Percentiles rank a stretch among this genome's conserved stretches.
These are phyloP conservation scores for Argyra leucocephala DNA, from an alignment of 2,888 invertebrate genomes.

Conservation along the genomic window DNA sequence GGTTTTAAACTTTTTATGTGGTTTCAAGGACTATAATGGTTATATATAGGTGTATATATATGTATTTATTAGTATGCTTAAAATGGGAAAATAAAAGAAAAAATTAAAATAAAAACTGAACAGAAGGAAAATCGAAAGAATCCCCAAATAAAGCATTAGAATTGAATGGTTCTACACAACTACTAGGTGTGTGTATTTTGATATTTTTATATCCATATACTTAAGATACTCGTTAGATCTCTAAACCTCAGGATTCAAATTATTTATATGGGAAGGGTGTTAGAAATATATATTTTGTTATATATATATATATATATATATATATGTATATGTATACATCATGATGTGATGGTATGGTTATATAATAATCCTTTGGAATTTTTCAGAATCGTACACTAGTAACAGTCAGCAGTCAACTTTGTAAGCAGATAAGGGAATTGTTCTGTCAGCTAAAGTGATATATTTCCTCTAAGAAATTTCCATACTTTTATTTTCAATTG, in stretches of 20 bases:
- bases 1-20: not conserved
- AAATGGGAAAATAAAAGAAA: too few species aligned
- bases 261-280: not conserved
- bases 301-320: too few species aligned
- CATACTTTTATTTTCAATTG: slow-evolving; percentile 7
- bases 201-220: too few species aligned
- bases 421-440: slow-evolving; percentile 53
- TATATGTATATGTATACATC: not conserved
- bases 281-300: not conserved
- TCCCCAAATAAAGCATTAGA: not conserved
- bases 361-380: slow-evolving; percentile 1
- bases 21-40: not conserved
- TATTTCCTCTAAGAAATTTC: slow-evolving; percentile 53
- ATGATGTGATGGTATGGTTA: not conserved
- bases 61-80: too few species aligned
- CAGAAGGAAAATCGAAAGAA: not conserved
- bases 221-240: too few species aligned
- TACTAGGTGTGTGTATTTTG: too few species aligned
- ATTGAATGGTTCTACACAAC: not conserved
- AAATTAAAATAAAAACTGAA: not conserved
- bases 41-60: not conserved
- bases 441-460: slow-evolving; percentile 59
- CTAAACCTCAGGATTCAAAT: too few species aligned
- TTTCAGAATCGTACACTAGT: not conserved
- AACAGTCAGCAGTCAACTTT: slow-evolving; percentile 23